phyloP scores from a whole-genome alignment of 2,113 vertebrate species.

The Holacanthus passer region DNA sequence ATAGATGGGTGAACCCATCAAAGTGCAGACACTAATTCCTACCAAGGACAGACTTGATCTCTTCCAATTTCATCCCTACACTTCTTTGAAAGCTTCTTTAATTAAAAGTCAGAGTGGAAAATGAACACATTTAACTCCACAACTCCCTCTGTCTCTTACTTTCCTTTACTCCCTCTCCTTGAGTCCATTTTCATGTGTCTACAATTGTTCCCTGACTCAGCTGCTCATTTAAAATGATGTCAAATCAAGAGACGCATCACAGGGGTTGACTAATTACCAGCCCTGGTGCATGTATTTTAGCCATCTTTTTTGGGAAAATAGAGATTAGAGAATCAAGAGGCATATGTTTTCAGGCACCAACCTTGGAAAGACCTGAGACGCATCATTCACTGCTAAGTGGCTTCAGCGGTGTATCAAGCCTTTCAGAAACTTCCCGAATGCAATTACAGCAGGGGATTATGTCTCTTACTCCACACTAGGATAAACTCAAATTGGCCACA shows the following conservation, averaged over 20 bases:
- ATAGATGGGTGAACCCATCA: constrained; percentile 47
- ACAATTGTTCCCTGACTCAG: constrained; percentile 44
- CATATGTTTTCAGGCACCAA: constrained; percentile 66
- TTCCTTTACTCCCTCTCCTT: constrained; percentile 2
- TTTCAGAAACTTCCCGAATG: constrained; percentile 61
- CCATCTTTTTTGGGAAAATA: constrained; percentile 61
- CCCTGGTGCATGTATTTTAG: constrained; percentile 41
- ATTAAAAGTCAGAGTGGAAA: constrained; percentile 63
- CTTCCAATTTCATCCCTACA: constrained; percentile 45
- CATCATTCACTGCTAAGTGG: constrained; percentile 50
- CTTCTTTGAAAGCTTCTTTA: constrained; percentile 56
- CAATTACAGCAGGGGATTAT: constrained; percentile 76
- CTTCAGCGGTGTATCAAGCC: constrained; percentile 51
- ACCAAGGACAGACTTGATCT: constrained; percentile 63
- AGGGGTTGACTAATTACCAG: constrained; percentile 65
- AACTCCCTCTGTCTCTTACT: neutral
- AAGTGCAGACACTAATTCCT: constrained; percentile 54
- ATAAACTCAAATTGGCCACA: constrained; percentile 71
- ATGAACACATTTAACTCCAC: constrained; percentile 44
- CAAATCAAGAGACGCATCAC: constrained; percentile 47
- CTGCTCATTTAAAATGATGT: constrained; percentile 62
- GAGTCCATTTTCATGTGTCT: constrained; percentile 22
- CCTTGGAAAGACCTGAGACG: constrained; percentile 69
- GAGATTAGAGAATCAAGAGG: constrained; percentile 73
- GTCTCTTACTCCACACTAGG: constrained; percentile 55